These are phyloP conservation scores for Nasonovia ribisnigri DNA, from an alignment of 2,888 invertebrate genomes.

Conservation along the genomic window DNA sequence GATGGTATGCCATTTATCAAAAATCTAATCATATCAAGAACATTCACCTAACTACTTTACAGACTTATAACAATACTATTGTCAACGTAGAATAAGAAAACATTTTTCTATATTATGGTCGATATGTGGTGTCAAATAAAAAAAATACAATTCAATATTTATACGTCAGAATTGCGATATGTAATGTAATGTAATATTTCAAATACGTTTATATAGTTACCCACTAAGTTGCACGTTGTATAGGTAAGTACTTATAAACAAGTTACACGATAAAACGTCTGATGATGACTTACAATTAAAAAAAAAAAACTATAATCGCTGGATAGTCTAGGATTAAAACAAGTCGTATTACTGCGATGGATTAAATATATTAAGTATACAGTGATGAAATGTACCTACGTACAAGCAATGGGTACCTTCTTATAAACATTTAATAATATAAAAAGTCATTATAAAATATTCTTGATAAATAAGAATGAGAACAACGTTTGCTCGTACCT, in stretches of 20 bases:
- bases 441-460: too few species aligned
- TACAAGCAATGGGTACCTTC: too few species aligned
- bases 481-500: too few species aligned
- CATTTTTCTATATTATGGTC: not conserved
- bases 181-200: slow-evolving; percentile 5
- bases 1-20: not conserved
- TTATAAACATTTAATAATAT: too few species aligned
- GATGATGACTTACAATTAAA: not conserved
- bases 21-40: not conserved
- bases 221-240: not conserved
- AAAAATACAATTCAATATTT: not conserved
- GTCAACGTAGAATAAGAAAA: not conserved
- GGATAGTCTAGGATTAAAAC: not conserved
- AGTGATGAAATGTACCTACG: not conserved
- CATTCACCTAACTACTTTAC: not conserved
- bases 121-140: not conserved
- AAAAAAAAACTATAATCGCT: not conserved
- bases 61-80: not conserved
- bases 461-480: too few species aligned
- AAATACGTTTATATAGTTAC: not conserved
- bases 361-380: not conserved
- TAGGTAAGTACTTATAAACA: not conserved
- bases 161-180: not conserved
- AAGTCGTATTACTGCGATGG: not conserved
- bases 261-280: not conserved